These are phyloP conservation scores for Sebastes minor DNA, from an alignment of 2,797 vertebrate genomes.

Conservation along the genomic window DNA sequence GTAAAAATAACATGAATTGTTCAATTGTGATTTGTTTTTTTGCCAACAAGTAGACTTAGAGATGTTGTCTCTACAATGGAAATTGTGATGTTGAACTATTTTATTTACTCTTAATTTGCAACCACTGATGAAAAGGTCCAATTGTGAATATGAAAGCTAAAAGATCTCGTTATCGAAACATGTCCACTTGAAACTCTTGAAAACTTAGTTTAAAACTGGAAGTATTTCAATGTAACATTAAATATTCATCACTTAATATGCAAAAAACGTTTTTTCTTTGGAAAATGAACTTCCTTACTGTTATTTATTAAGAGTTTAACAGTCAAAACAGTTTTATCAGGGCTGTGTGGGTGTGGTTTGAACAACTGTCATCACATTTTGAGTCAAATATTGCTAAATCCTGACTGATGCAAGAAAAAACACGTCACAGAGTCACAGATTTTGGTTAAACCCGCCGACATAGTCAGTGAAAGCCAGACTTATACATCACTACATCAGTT, in stretches of 20 bases:
- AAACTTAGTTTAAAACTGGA: no score
- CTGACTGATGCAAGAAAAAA: background rate
- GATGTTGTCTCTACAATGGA: background rate
- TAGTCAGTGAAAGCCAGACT: background rate
- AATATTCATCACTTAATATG: background rate
- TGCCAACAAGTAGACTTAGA: background rate
- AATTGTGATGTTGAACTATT: background rate
- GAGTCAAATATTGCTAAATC: background rate
- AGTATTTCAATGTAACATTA: background rate
- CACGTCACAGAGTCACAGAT: background rate
- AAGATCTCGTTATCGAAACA: background rate
- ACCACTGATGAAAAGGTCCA: background rate
- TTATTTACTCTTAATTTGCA: background rate
- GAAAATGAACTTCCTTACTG: background rate
- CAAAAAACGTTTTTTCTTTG: background rate
- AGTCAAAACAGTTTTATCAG: background rate
- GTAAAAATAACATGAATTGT: background rate
- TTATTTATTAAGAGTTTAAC: background rate
- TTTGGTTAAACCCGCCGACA: background rate
- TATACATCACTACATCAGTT: background rate
- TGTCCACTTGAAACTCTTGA: background rate
- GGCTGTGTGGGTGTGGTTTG: background rate
- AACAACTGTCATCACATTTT: background rate
- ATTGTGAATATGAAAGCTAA: background rate
- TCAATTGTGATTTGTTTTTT: background rate